phyloP scores from a whole-genome alignment of 2,888 invertebrate genomes.

The Tineola bisselliella region DNA sequence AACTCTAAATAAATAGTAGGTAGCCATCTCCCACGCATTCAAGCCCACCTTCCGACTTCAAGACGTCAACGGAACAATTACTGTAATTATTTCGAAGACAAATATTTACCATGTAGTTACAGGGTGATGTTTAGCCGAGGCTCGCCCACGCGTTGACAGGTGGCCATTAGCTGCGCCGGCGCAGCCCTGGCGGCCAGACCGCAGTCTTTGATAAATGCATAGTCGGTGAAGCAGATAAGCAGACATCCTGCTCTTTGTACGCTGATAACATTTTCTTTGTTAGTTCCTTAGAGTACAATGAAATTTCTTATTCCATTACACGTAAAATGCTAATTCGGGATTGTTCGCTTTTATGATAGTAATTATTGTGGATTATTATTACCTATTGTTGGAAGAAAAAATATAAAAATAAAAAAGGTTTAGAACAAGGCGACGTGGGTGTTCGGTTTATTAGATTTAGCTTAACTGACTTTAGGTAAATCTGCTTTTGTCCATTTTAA shows the following conservation, averaged over 20 bases:
- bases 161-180: constrained; percentile 37
- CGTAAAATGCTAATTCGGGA: not conserved
- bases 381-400: not conserved
- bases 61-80: constrained; percentile 29
- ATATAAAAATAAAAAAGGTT: not conserved
- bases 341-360: not conserved
- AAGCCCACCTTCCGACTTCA: not conserved
- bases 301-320: not conserved
- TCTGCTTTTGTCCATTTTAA: not conserved
- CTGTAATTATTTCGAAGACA: constrained; percentile 56
- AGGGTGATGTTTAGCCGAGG: constrained; percentile 43
- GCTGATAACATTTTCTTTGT: constrained; percentile 10
- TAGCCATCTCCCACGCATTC: constrained; percentile 12
- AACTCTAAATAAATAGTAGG: not conserved
- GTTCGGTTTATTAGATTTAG: not conserved
- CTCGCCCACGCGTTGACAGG: constrained; percentile 55
- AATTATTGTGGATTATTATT: not conserved
- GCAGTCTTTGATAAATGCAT: constrained; percentile 32
- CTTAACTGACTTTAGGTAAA: not conserved
- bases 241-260: constrained; percentile 26
- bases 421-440: not conserved
- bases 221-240: constrained; percentile 31
- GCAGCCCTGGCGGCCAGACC: constrained; percentile 34
- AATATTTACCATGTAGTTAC: constrained; percentile 54
- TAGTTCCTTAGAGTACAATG: not conserved